These are phyloP conservation scores for Betta splendens DNA, from an alignment of 2,797 vertebrate genomes.

Conservation along the genomic window DNA sequence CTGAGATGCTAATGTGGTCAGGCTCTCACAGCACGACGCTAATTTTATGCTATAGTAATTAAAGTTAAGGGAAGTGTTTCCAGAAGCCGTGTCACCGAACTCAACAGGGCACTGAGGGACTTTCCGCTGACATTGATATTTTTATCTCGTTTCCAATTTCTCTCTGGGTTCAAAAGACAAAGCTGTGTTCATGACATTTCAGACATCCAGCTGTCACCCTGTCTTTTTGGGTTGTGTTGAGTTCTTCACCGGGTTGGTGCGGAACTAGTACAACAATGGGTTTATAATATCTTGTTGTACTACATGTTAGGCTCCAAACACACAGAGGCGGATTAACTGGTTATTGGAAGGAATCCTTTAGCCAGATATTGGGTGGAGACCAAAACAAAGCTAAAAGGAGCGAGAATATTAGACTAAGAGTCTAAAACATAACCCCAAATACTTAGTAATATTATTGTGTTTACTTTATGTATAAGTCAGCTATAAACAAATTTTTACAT, in stretches of 20 bases:
- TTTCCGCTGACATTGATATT: constrained; percentile 21
- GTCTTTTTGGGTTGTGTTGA: no score
- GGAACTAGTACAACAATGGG: not conserved
- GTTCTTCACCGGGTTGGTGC: no score
- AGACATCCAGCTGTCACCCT: not conserved
- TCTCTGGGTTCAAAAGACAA: not conserved
- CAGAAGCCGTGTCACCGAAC: not conserved
- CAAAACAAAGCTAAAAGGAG: not conserved
- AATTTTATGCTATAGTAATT: constrained; percentile 21
- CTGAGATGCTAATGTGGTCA: constrained; percentile 19
- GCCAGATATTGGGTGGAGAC: not conserved
- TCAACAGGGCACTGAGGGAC: constrained; percentile 5
- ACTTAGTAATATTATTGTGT: not conserved
- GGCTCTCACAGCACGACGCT: not conserved
- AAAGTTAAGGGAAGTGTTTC: constrained; percentile 42
- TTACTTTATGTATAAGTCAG: not conserved
- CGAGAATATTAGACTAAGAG: not conserved
- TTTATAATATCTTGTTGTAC: not conserved
- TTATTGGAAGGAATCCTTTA: not conserved
- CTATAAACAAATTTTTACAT: no score
- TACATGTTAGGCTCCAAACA: not conserved
- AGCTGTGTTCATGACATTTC: not conserved
- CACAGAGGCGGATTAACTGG: no score
- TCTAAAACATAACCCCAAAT: not conserved
- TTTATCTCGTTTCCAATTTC: constrained; percentile 6